Evolutionary conservation across 2,797 vertebrate genomes (phyloP).

Genomic region (Adelosebastes latens): DNA sequence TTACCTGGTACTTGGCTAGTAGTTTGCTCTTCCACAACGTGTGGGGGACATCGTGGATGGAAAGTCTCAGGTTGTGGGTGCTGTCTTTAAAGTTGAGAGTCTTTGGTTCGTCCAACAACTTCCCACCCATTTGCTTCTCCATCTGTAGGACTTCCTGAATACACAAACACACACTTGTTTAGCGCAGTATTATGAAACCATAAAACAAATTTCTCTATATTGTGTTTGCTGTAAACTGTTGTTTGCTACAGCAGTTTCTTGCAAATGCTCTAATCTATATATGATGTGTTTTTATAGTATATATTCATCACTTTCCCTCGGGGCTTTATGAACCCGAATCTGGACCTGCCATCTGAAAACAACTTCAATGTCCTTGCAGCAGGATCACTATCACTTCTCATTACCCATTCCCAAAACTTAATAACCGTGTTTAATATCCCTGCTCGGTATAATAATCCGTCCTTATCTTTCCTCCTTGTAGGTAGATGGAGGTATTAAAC

Average conservation of each 20-base stretch:
- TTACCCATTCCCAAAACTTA: conserved; percentile 66
- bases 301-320: conserved; percentile 7
- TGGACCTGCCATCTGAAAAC: conserved; percentile 39
- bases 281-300: conserved; percentile 15
- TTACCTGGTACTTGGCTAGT: conserved; percentile 91
- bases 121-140: conserved; percentile 96
- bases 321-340: conserved; percentile 44
- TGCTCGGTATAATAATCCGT: conserved; percentile 57
- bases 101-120: conserved; percentile 97
- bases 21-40: conserved; percentile 97
- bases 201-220: not conserved
- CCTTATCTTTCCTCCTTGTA: conserved; percentile 64
- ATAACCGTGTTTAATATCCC: conserved; percentile 71
- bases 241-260: conserved; percentile 12
- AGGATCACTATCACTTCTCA: conserved; percentile 69
- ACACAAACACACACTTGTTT: conserved; percentile 26
- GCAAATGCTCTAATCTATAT: conserved; percentile 2
- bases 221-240: not conserved
- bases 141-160: conserved; percentile 95
- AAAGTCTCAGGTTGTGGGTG: conserved; percentile 96
- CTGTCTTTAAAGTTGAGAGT: conserved; percentile 97
- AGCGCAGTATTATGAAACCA: not conserved
- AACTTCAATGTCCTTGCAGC: conserved; percentile 54
- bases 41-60: conserved; percentile 94
- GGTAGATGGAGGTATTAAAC: conserved; percentile 65